Base-by-base conservation (phyloP, 2,113 vertebrate species). In the Callospermophilus lateralis region DNA sequence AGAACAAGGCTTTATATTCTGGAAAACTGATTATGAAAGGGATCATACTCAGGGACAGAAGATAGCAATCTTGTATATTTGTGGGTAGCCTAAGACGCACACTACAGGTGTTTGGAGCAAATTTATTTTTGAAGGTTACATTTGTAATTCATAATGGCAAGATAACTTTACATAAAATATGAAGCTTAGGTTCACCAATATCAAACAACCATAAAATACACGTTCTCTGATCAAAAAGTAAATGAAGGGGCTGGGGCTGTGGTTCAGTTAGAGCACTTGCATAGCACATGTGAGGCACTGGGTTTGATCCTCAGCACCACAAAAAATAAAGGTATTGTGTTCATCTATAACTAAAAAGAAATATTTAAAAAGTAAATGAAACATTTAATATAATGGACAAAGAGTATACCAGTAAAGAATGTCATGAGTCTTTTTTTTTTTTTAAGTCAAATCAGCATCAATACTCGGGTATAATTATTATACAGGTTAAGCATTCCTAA, bases 1-100 rank as follows among this genome's bases (percentile, higher is more conserved):
- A 67, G 74, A 95, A n/a, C 8, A 78, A 90, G 32, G n/a, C 16
- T 39, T n/a, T 95, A 39, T 87, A 24, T 83, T 93, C 67, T 89
- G 86, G 86, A 85, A 89, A 63, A 80, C 39, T 32, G 6, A 79
- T 48, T 89, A 67, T 63, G 45, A 90, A 86, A 78, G 72, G 51
- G 84, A 58, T 76, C 89, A 81, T 4, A 74, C 11, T 86, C 13
- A 28, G 58, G 22, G 15, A 4, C 1, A 91, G 81, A 84, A 79
- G 72, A 87, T 24, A 92, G 48, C 3, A 26, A 15, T 81, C 13
- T 63, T 89, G 45, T 81, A 11, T 77, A 39, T 58, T 67, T 93
- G 24, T 78, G 42, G 16, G 39, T 73, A 73, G 20, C 37, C 37
- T 13, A 80, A 93, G 15, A 74, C 4, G 0, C 39, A 65, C 0